Conservation (phyloP, 2,888 invertebrate species). For the Agrypnus murinus region DNA sequence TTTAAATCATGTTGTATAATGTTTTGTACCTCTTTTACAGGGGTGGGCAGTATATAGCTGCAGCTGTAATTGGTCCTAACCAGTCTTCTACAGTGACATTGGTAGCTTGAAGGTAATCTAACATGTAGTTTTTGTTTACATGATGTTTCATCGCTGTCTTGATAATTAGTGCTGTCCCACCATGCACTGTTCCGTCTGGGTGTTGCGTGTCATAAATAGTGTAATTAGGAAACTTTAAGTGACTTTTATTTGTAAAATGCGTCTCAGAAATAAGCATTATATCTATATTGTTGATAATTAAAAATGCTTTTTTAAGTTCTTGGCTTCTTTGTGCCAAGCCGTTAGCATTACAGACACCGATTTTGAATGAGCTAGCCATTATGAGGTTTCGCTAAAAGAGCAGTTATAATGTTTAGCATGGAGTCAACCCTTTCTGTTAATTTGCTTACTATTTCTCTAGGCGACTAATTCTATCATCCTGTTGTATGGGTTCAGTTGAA, state of each 20-base stretch:
- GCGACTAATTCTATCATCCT: neutral
- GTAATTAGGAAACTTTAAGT: slow-evolving; percentile 10
- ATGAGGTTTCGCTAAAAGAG: neutral
- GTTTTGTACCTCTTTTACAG: too few relatives aligned
- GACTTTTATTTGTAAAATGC: too few relatives aligned
- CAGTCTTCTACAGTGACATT: slow-evolving; percentile 17
- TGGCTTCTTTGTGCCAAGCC: too few relatives aligned
- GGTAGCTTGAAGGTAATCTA: slow-evolving; percentile 3
- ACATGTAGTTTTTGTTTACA: slow-evolving; percentile 10
- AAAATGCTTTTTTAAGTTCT: too few relatives aligned
- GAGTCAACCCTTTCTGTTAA: slow-evolving; percentile 1
- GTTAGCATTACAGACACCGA: too few relatives aligned
- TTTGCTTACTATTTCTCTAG: too few relatives aligned
- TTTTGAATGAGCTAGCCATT: too few relatives aligned
- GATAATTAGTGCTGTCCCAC: slow-evolving; percentile 8
- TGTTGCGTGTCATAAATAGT: too few relatives aligned
- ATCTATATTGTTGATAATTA: too few relatives aligned
- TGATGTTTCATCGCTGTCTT: slow-evolving; percentile 21
- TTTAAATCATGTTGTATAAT: too few relatives aligned
- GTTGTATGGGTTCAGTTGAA: neutral
- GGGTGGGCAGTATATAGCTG: too few relatives aligned
- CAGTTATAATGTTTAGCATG: slow-evolving; percentile 1
- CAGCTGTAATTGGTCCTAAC: neutral
- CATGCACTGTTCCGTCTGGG: neutral
- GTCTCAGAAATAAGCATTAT: too few relatives aligned